phyloP scores from a whole-genome alignment of 2,113 vertebrate species.

The Mastomys coucha region DNA sequence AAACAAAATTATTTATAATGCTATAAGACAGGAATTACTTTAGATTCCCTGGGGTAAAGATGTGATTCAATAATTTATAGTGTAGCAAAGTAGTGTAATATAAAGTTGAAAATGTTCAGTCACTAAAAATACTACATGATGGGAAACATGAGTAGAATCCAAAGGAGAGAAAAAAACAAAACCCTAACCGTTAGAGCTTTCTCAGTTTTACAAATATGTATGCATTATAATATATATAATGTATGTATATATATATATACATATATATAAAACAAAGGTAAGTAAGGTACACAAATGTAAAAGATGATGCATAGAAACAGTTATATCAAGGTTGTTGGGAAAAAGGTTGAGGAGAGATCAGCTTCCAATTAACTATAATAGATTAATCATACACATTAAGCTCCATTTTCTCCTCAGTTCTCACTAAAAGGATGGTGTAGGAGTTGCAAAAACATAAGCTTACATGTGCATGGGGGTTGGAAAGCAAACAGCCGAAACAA shows the following conservation, averaged over 20 bases:
- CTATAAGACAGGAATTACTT: slow-evolving; percentile 16
- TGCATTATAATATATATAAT: neutral
- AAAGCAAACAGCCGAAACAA: neutral
- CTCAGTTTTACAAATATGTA: neutral
- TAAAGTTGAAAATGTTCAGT: slow-evolving; percentile 26
- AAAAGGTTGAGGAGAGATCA: neutral
- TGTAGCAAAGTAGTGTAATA: neutral
- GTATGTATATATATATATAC: neutral
- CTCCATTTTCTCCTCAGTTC: neutral
- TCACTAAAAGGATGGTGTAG: neutral
- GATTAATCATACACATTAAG: neutral
- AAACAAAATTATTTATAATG: neutral
- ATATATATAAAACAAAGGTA: neutral
- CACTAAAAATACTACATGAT: slow-evolving; percentile 41
- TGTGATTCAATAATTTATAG: slow-evolving; percentile 47
- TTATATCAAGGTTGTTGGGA: neutral
- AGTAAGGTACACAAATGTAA: neutral
- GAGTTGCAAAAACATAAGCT: neutral
- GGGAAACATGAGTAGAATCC: slow-evolving; percentile 26
- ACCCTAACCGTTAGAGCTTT: neutral
- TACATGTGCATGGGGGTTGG: neutral
- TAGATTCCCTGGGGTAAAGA: neutral
- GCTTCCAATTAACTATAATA: neutral
- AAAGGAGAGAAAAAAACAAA: neutral
- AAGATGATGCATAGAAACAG: neutral